phyloP scores from a whole-genome alignment of 2,888 invertebrate species.

The Drosophila mulleri region DNA sequence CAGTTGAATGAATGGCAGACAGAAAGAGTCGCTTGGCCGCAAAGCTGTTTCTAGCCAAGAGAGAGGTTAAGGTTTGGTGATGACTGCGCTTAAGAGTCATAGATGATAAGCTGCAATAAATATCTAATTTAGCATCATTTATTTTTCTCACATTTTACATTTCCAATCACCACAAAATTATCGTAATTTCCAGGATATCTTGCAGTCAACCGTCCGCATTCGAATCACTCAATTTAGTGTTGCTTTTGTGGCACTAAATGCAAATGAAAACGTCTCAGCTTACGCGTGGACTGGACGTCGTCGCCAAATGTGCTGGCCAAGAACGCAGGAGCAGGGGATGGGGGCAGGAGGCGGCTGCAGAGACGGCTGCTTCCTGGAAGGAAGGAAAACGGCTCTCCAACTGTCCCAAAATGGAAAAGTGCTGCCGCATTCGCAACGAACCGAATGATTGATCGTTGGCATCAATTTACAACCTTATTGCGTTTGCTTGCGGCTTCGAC shows the following conservation, averaged over 20 bases:
- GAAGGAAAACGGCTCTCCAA: not conserved
- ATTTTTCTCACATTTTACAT: too few relatives aligned
- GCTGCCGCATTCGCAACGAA: slow-evolving; percentile 45
- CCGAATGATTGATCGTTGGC: slow-evolving; percentile 77
- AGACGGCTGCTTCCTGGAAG: too few relatives aligned
- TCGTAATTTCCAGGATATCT: slow-evolving; percentile 17
- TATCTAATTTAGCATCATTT: too few relatives aligned
- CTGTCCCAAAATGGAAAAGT: slow-evolving; percentile 58
- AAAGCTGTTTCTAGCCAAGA: not conserved
- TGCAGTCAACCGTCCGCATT: not conserved
- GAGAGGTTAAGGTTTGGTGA: too few relatives aligned
- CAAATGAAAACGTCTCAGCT: slow-evolving; percentile 78
- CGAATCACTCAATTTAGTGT: slow-evolving; percentile 12
- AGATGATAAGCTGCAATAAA: too few relatives aligned
- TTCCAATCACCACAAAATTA: not conserved
- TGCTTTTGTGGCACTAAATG: slow-evolving; percentile 58
- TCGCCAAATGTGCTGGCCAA: slow-evolving; percentile 31
- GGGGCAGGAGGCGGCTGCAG: too few relatives aligned
- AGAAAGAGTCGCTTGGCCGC: not conserved
- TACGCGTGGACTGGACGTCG: slow-evolving; percentile 45
- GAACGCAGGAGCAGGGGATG: too few relatives aligned
- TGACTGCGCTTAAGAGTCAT: too few relatives aligned
- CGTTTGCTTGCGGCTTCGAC: slow-evolving; percentile 51
- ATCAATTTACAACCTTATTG: slow-evolving; percentile 77
- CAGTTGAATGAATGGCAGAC: not conserved